Evolutionary conservation across 2,113 vertebrate species (phyloP).

Genomic region (Xenopus tropicalis): DNA sequence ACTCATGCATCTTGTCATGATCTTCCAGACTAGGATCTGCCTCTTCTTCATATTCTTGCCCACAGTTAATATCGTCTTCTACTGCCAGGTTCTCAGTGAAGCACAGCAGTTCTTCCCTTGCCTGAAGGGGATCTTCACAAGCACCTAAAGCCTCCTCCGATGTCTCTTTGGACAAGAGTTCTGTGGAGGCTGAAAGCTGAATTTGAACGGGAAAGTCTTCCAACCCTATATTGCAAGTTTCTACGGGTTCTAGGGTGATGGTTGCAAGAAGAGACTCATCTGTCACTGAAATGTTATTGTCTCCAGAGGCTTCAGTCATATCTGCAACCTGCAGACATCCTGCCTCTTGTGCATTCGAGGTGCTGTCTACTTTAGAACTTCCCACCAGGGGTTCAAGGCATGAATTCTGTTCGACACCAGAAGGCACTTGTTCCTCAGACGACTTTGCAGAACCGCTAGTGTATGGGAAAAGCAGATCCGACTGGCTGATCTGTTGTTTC

Average conservation of each 20-base stretch:
- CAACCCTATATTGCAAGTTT: constrained; percentile 60
- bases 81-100: constrained; percentile 49
- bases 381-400: not conserved
- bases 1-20: not conserved
- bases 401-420: not conserved
- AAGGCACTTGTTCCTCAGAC: constrained; percentile 24
- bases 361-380: not conserved
- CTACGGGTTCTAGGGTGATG: constrained; percentile 27
- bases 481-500: constrained; percentile 68
- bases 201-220: constrained; percentile 56
- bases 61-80: constrained; percentile 46
- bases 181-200: constrained; percentile 42
- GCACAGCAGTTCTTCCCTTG: constrained; percentile 49
- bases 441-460: constrained; percentile 11
- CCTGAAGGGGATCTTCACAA: not conserved
- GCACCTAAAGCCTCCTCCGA: constrained; percentile 44
- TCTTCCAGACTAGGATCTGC: constrained; percentile 7
- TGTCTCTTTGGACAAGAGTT: constrained; percentile 48
- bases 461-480: constrained; percentile 49
- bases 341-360: not conserved
- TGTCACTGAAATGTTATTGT: constrained; percentile 31
- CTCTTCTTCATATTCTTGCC: constrained; percentile 57
- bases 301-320: constrained; percentile 19
- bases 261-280: constrained; percentile 43
- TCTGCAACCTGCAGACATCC: constrained; percentile 9